Percentiles rank a stretch among this genome's conserved stretches.
These are phyloP conservation scores for Caenorhabditis tropicalis DNA, from an alignment of 1,140 invertebrate species.

Conservation along the genomic window DNA sequence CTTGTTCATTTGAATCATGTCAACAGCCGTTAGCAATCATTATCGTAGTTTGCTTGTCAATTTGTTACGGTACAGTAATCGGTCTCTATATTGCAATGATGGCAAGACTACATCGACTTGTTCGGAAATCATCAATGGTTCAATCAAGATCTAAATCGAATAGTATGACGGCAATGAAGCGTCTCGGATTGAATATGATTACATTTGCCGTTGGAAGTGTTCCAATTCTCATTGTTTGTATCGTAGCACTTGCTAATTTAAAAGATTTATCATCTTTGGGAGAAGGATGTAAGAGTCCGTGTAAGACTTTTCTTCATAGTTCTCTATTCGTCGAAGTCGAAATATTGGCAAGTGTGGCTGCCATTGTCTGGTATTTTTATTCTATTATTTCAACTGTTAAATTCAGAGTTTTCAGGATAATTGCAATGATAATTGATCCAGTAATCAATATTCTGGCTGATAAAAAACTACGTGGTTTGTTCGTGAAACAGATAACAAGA, in stretches of 20 bases:
- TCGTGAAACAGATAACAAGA: not conserved
- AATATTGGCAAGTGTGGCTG: conserved; percentile 59
- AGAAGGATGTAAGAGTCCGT: conserved; percentile 53
- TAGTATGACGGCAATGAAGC: conserved; percentile 58
- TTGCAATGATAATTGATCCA: conserved; percentile 54
- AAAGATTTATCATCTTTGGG: conserved; percentile 47
- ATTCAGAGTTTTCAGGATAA: conserved; percentile 15
- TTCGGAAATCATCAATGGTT: not conserved
- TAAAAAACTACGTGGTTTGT: conserved; percentile 30
- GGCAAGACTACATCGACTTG: conserved; percentile 8
- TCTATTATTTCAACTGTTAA: not conserved
- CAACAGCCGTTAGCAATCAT: conserved; percentile 60
- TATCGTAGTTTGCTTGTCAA: conserved; percentile 52
- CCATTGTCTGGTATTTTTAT: conserved; percentile 55
- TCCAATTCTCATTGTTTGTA: conserved; percentile 58
- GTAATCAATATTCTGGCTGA: conserved; percentile 50
- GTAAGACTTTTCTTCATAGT: conserved; percentile 59
- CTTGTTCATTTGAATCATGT: conserved; percentile 55
- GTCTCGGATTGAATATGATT: conserved; percentile 59
- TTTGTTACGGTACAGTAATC: conserved; percentile 57
- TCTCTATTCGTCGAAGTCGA: conserved; percentile 60
- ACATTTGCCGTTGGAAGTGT: conserved; percentile 60
- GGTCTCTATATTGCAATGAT: conserved; percentile 48
- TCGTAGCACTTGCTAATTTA: conserved; percentile 57
- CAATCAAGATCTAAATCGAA: conserved; percentile 23